Base-by-base conservation (phyloP, 2,797 vertebrate genomes). In the Gymnothorax reevesii region DNA sequence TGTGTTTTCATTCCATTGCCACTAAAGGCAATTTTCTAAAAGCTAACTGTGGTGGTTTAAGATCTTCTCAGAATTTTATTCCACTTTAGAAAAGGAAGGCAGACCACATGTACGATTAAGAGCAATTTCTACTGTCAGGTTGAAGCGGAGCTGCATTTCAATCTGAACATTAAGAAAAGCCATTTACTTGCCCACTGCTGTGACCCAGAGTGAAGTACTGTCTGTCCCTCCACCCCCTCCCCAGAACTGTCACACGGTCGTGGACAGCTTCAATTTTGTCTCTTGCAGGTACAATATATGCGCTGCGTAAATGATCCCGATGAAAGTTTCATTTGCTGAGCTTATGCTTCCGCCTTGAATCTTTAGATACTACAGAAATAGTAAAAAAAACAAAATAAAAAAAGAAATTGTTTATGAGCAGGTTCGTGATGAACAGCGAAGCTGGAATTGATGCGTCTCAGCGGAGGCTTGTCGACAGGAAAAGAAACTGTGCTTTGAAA, bases 1-100 rank as follows among this genome's bases (percentile, higher is more conserved):
- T 54, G 77, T 22, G 25, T 55, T 80, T 52, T 55, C 77, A 3
- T 80, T 80, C 49, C 10, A 7, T 55, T 20, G n/a, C 77, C 9
- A 20, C 77, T 80, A 55, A 80, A 80, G n/a, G 77, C 77, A 55
- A 20, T 80, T 80, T 80, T 80, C 77, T 80, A 22, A 80, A 52
- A 20, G 22, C 49, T 22, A 7, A 80, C 55, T 55, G 77, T n/a
- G 6, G 9, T 55, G 49, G 77, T 33, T 1, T 54, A 80, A 80
- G 77, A 55, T 22, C 33, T 17, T 17, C 75, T 20, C 75, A 52
- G 75, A 52, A 22, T 77, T 10, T 77, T 69, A 15, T 77, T 77
- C 20, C 77, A 10, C 52, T 55, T 20, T 8, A 55, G 17, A 6
- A 80, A 55, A 80, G 49, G 20, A 75, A 22, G n/a, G 64, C 64